Evolutionary conservation across 2,113 vertebrate species (phyloP).

Genomic region (Recurvirostra avosetta): DNA sequence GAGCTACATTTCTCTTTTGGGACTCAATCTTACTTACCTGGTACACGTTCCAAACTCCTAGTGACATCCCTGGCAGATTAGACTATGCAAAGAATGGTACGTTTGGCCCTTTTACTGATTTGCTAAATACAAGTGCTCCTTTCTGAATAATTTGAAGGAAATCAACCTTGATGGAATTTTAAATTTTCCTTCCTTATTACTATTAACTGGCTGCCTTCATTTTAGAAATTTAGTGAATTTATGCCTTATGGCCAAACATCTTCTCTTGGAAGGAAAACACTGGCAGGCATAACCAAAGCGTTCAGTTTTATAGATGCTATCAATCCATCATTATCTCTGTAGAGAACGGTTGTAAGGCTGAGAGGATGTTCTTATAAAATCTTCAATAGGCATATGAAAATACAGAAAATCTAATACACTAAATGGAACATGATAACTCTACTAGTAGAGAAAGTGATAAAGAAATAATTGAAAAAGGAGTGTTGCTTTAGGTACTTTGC

Average conservation of each 20-base stretch:
- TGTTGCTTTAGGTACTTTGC: neutral
- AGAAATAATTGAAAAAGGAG: neutral
- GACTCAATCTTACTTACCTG: neutral
- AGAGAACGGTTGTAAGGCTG: neutral
- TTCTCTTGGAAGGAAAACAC: neutral
- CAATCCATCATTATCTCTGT: neutral
- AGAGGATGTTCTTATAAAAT: neutral
- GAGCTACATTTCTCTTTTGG: neutral
- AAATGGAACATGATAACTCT: neutral
- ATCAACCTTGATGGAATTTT: neutral
- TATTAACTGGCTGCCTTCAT: neutral
- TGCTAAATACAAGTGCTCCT: neutral
- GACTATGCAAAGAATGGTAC: neutral
- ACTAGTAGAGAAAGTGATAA: neutral
- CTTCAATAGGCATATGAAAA: neutral
- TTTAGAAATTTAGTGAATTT: neutral
- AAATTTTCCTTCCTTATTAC: neutral
- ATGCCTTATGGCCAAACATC: neutral
- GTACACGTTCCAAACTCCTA: neutral
- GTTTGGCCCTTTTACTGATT: neutral
- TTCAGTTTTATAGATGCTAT: neutral
- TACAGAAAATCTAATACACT: neutral
- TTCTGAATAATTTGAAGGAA: neutral
- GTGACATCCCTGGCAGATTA: neutral
- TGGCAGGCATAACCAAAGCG: neutral